Evolutionary conservation across 2,113 vertebrate species (phyloP).

Genomic region (Synodontis membranacea): DNA sequence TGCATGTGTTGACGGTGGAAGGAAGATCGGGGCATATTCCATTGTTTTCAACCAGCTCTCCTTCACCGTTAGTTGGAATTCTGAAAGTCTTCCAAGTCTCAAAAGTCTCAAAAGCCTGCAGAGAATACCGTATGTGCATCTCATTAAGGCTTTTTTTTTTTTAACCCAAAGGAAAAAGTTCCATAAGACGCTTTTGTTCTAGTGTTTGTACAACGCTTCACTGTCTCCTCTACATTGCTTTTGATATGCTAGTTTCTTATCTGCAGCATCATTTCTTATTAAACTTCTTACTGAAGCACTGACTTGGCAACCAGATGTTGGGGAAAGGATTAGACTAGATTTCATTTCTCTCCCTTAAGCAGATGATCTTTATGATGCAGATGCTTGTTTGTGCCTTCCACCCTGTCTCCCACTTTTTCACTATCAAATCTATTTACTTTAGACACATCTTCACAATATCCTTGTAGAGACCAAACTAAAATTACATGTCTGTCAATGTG

Average conservation of each 20-base stretch:
- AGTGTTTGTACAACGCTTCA: background rate
- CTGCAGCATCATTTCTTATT: background rate
- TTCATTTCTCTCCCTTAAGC: background rate
- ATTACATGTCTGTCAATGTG: slow-evolving; percentile 5
- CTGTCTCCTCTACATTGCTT: background rate
- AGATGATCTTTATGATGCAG: background rate
- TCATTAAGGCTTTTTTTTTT: background rate
- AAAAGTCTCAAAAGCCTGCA: slow-evolving; percentile 3
- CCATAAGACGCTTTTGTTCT: background rate
- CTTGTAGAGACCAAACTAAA: background rate
- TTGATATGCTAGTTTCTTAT: slow-evolving; percentile 1
- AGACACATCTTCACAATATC: background rate
- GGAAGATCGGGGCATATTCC: background rate
- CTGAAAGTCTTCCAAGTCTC: background rate
- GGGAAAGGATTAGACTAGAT: slow-evolving; percentile 5
- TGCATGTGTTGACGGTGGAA: background rate
- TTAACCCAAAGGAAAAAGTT: background rate
- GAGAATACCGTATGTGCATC: background rate
- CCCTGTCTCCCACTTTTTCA: background rate
- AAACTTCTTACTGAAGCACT: slow-evolving; percentile 1
- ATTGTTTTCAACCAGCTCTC: background rate
- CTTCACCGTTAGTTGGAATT: background rate
- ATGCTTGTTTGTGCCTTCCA: background rate
- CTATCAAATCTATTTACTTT: background rate
- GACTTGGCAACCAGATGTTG: slow-evolving; percentile 4